Percentiles rank a stretch among this genome's conserved stretches.
Evolutionary conservation across 2,113 vertebrate genomes (phyloP).

Genomic region (Tauraco erythrolophus): DNA sequence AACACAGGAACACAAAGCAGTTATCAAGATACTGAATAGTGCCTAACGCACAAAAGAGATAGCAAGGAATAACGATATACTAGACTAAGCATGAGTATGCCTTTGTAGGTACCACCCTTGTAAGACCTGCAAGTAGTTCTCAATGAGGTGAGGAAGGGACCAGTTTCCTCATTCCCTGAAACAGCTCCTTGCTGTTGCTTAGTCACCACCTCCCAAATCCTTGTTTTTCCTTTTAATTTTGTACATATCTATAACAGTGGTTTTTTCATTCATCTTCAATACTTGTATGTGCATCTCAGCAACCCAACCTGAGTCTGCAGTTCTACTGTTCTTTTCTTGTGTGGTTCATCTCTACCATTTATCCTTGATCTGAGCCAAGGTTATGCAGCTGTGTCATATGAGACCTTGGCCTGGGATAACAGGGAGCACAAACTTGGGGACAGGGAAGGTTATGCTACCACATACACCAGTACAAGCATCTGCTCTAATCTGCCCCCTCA

Average conservation of each 20-base stretch:
- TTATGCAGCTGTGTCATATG: background rate
- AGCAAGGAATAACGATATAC: background rate
- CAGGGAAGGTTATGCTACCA: background rate
- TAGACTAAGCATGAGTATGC: background rate
- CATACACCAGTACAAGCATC: background rate
- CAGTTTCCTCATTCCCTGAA: background rate
- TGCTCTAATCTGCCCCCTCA: background rate
- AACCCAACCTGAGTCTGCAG: background rate
- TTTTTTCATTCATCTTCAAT: background rate
- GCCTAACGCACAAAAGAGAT: background rate
- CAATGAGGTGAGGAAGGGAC: accelerated
- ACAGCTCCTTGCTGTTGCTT: background rate
- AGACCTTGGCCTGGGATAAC: background rate
- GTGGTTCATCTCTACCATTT: background rate
- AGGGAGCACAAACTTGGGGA: background rate
- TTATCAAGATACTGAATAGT: background rate
- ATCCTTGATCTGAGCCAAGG: background rate
- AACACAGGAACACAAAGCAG: background rate
- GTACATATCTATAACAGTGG: background rate
- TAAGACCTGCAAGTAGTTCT: background rate
- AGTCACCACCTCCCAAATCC: background rate
- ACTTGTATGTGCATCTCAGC: background rate
- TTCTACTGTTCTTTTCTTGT: background rate
- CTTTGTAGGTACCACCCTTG: background rate
- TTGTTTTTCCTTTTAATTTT: background rate